Percentiles rank a stretch among this genome's conserved stretches.
Evolutionary conservation across 2,888 invertebrate genomes (phyloP).

Genomic region (Lapara coniferarum): DNA sequence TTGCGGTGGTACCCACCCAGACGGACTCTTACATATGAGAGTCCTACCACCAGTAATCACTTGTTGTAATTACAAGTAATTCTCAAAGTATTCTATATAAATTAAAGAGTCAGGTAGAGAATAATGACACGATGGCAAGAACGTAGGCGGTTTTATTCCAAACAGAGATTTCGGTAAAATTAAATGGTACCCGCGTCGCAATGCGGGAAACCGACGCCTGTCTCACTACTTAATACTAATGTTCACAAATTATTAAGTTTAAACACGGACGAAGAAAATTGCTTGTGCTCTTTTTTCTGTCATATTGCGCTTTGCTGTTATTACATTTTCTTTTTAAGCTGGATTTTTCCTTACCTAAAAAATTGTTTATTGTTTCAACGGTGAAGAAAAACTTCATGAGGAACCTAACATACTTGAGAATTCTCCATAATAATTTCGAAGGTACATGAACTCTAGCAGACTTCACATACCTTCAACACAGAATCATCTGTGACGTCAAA

Average conservation of each 20-base stretch:
- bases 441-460: too few species aligned
- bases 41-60: too few species aligned
- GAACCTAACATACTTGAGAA: too few species aligned
- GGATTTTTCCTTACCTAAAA: too few species aligned
- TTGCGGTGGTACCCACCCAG: too few species aligned
- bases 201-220: constrained; percentile 50
- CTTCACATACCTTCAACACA: too few species aligned
- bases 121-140: neutral
- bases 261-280: constrained; percentile 1
- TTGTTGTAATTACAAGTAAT: neutral
- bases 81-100: neutral
- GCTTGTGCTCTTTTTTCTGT: constrained; percentile 1
- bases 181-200: constrained; percentile 72
- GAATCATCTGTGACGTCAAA: neutral
- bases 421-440: too few species aligned
- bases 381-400: too few species aligned
- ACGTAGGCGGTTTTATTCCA: constrained; percentile 47
- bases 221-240: constrained; percentile 18
- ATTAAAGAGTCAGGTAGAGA: neutral
- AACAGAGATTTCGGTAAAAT: constrained; percentile 68
- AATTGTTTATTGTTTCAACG: too few species aligned
- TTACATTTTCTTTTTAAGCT: neutral
- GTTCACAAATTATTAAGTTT: constrained; percentile 16
- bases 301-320: neutral
- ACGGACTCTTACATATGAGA: too few species aligned